phyloP scores from a whole-genome alignment of 2,888 invertebrate species.

The Cephus sareptanus region DNA sequence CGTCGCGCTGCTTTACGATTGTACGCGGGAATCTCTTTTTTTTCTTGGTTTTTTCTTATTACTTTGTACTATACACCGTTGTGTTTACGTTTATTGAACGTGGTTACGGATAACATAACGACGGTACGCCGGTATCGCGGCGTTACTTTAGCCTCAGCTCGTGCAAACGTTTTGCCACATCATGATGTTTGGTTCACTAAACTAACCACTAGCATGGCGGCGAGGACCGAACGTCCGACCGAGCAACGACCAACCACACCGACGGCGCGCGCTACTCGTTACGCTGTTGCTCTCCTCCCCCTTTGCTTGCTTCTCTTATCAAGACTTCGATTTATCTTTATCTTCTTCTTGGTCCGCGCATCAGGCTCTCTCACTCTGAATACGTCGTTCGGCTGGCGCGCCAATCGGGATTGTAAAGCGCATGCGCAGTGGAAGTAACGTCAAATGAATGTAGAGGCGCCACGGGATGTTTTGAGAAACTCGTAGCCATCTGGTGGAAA shows the following conservation, averaged over 20 bases:
- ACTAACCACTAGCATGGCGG: constrained; percentile 62
- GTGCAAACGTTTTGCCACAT: constrained; percentile 62
- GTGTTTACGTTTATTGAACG: constrained; percentile 52
- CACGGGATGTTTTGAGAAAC: not conserved
- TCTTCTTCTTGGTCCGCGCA: not conserved
- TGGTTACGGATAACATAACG: constrained; percentile 57
- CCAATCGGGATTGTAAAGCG: not conserved
- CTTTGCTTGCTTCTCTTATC: not conserved
- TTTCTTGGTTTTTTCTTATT: constrained; percentile 12
- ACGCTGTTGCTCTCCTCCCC: constrained; percentile 47
- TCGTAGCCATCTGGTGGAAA: not conserved
- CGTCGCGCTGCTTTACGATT: constrained; percentile 24
- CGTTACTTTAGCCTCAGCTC: constrained; percentile 31
- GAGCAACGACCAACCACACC: constrained; percentile 32
- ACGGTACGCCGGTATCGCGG: constrained; percentile 54
- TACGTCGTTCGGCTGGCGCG: not conserved
- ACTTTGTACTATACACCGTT: constrained; percentile 45
- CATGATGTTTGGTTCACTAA: constrained; percentile 65
- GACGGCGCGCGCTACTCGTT: constrained; percentile 44
- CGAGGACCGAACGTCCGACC: constrained; percentile 45
- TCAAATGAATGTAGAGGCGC: not conserved
- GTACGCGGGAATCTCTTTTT: constrained; percentile 22
- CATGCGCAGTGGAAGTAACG: not conserved
- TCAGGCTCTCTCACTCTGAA: not conserved
- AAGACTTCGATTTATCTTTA: not conserved